Base-by-base conservation (phyloP, 2,797 vertebrate species). In the Phyllotis vaccarum region DNA sequence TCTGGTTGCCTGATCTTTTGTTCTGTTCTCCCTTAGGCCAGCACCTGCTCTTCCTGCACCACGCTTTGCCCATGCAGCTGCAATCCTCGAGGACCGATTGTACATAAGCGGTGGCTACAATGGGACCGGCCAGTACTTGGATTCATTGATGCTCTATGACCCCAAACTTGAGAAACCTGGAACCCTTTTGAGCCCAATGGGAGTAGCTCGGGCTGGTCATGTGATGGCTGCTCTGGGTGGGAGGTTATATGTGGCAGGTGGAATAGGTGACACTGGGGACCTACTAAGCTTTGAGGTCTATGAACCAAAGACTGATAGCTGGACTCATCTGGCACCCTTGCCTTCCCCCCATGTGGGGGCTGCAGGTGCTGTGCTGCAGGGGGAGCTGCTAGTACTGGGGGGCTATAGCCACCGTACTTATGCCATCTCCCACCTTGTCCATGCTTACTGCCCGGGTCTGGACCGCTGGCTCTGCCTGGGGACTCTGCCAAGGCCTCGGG, bases 341-440 rank as follows among this genome's bases (percentile, higher is more conserved):
- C 99, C 99, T 3, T 98, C 97, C 1, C 98, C 99, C 22, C 99
- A 99, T 0, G 98, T 99, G 12, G 98, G 98, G 4, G 99, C 98
- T 7, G 98, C 98, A 0, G 98, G 98, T 3, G 98, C 97, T 0
- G 97, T 98, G 16, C 80, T 99, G 29, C 98, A 98, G 1, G 98
- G 98, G 0, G 98, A 98, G 64, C 96, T 99, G 6, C 98, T 99
- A 0, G 82, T 99, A 3, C 86, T 99, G 58, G 99, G 99, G 5
- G 99, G 99, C 31, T 99, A 99, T 43, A 99, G 99, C 29, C 98
- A 98, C 19, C 97, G 98, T 27, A 99, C 98, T 6, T 99, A 98
- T 0, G 98, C 97, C 60, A 98, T 99, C 56, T 99, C 98, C 0
- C 98, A 99, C 54, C 95, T 99, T 96, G 98, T 99, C 93, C 99